Percentiles rank a stretch among this genome's conserved stretches.
These are phyloP conservation scores for Macrotis lagotis DNA, from an alignment of 2,113 vertebrate genomes.

Conservation along the genomic window DNA sequence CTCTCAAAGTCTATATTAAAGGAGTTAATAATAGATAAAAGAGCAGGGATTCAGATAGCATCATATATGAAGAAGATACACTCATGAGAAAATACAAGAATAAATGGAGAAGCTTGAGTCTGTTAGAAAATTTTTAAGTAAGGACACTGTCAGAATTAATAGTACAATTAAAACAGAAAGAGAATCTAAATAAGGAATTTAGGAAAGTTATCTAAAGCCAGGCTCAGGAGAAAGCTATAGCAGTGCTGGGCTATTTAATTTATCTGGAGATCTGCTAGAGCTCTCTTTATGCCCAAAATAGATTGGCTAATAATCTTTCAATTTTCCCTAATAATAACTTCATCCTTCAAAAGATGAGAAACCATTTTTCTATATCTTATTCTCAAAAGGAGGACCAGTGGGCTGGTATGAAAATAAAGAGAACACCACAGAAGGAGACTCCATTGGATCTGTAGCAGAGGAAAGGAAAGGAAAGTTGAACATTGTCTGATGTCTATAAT, in stretches of 20 bases:
- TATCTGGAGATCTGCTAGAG: not conserved
- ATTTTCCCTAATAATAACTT: not conserved
- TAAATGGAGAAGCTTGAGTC: not conserved
- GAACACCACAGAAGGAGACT: not conserved
- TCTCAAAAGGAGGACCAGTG: not conserved
- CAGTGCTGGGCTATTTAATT: not conserved
- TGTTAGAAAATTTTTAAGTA: not conserved
- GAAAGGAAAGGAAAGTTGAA: not conserved
- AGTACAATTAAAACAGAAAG: not conserved
- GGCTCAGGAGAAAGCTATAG: not conserved
- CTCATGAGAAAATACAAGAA: not conserved
- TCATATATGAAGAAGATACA: not conserved
- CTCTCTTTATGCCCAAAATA: not conserved
- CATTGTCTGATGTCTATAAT: not conserved
- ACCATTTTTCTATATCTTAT: not conserved
- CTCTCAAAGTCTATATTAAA: not conserved
- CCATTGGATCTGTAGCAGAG: not conserved
- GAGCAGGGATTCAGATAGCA: not conserved
- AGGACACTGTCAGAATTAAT: not conserved
- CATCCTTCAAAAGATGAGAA: not conserved
- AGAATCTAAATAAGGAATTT: not conserved
- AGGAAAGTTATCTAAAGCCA: constrained; percentile 49
- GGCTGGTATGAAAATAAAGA: not conserved
- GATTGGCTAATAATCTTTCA: not conserved
- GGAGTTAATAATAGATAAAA: not conserved